Percentiles rank a stretch among this genome's conserved stretches.
phyloP scores from a whole-genome alignment of 2,888 invertebrate species.

The Pseudococcus viburni region DNA sequence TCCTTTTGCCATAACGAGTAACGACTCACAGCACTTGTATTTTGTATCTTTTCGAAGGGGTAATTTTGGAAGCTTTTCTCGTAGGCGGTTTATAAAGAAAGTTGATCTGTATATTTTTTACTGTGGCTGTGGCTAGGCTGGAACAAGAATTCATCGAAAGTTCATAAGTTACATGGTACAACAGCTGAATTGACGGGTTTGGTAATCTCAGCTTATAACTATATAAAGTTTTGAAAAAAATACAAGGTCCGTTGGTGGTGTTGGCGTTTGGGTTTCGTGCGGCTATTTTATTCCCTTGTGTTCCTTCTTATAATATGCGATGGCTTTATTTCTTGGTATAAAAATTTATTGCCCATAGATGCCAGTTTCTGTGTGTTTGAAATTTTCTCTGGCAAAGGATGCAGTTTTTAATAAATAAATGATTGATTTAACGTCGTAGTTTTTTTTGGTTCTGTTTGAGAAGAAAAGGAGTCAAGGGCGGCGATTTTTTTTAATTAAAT shows the following conservation, averaged over 20 bases:
- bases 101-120: background rate
- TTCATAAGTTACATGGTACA: conserved; percentile 4
- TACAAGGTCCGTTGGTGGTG: background rate
- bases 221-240: conserved; percentile 1
- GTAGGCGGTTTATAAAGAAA: background rate
- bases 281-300: background rate
- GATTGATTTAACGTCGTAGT: background rate
- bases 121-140: background rate
- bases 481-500: too few relatives aligned
- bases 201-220: background rate
- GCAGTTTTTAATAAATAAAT: background rate
- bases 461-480: too few relatives aligned
- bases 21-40: background rate
- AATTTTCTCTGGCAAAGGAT: conserved; percentile 5
- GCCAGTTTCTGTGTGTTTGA: background rate
- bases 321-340: background rate
- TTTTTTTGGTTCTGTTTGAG: background rate
- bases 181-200: background rate
- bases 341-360: conserved; percentile 7
- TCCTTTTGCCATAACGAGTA: background rate
- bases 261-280: background rate
- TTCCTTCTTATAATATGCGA: background rate
- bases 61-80: background rate
- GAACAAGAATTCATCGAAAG: background rate
- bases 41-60: background rate